A percentile compares a stretch with the other conserved stretches of the same genome.
Conservation (phyloP, 2,113 vertebrate genomes). For the Cryptomyrus ogoouensis region DNA sequence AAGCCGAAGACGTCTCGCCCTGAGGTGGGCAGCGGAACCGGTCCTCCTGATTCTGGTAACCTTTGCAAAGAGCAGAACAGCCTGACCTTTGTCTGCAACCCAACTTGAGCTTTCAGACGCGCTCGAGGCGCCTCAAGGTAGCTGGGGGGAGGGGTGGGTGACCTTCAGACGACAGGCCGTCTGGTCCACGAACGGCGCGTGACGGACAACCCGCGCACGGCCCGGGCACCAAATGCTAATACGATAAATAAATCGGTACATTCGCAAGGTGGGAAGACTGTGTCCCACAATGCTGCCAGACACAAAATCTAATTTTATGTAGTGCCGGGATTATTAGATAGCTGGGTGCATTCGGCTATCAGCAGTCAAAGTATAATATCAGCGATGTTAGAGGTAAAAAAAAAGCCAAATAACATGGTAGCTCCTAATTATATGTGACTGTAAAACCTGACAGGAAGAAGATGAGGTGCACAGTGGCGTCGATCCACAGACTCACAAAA, state of each 20-base stretch:
- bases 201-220: not conserved
- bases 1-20: not conserved
- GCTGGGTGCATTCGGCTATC: not conserved
- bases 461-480: not conserved
- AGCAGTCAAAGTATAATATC: not conserved
- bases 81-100: slow-evolving; percentile 21
- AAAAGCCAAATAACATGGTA: not conserved
- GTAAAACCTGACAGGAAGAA: not conserved
- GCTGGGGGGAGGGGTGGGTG: not conserved
- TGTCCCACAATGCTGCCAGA: not conserved
- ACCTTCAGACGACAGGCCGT: slow-evolving; percentile 15
- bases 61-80: slow-evolving; percentile 20
- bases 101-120: not conserved
- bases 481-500: not conserved
- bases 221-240: not conserved
- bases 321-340: not conserved
- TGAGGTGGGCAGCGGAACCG: not conserved
- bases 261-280: not conserved
- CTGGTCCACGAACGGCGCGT: not conserved
- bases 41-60: not conserved
- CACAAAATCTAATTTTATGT: not conserved
- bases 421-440: not conserved
- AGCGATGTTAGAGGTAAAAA: not conserved
- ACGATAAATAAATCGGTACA: not conserved
- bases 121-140: slow-evolving; percentile 4